These are phyloP conservation scores for Diploscapter pachys DNA, from an alignment of 1,140 invertebrate species.

Conservation along the genomic window DNA sequence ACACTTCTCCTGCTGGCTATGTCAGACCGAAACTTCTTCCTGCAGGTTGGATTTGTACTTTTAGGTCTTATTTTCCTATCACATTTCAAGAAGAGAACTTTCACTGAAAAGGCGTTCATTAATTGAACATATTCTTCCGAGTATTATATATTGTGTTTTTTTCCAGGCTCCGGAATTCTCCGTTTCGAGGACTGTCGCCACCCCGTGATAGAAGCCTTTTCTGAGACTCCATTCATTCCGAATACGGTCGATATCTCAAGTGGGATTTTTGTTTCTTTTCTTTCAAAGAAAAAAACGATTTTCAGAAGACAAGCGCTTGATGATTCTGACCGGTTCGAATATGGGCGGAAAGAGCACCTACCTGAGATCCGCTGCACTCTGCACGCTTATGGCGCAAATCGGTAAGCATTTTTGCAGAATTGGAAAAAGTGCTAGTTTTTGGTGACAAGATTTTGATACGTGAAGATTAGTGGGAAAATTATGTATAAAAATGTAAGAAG, in stretches of 20 bases:
- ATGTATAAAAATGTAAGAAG: too few species aligned
- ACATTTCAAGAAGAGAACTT: not conserved
- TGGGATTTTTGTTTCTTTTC: conserved; percentile 2
- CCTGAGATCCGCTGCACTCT: conserved; percentile 70
- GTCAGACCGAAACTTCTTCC: conserved; percentile 13
- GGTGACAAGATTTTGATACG: too few species aligned
- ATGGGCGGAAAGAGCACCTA: conserved; percentile 99
- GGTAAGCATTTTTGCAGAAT: conserved; percentile 62
- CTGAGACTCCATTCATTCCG: conserved; percentile 75
- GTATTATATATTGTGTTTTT: conserved; percentile 2
- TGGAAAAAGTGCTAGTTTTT: too few species aligned
- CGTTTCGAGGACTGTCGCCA: conserved; percentile 76
- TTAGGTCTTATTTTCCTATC: not conserved
- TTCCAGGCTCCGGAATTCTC: conserved; percentile 7
- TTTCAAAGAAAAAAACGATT: not conserved
- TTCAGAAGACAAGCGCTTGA: conserved; percentile 32
- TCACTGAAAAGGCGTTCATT: not conserved
- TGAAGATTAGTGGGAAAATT: too few species aligned
- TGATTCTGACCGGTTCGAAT: conserved; percentile 76
- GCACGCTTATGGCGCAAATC: conserved; percentile 85
- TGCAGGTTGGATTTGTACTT: not conserved
- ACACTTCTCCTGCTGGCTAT: conserved; percentile 9
- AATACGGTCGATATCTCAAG: conserved; percentile 66
- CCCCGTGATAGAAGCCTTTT: conserved; percentile 81
- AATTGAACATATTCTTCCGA: not conserved